Percentiles rank a stretch among this genome's conserved stretches.
These are phyloP conservation scores for Thalassoma bifasciatum DNA, from an alignment of 2,113 vertebrate species.

Conservation along the genomic window DNA sequence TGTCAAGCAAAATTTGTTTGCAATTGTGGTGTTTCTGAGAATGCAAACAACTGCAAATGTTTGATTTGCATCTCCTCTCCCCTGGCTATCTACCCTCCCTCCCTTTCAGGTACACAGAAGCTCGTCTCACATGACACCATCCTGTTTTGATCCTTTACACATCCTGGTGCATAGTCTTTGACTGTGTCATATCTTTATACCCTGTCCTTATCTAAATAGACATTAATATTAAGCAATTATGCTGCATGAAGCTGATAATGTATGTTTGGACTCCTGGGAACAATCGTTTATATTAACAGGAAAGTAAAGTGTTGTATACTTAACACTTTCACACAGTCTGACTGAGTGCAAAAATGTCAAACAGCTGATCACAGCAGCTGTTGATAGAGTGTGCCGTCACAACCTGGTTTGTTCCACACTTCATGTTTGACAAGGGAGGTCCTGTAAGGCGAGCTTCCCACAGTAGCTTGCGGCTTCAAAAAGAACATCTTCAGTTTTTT, in stretches of 20 bases:
- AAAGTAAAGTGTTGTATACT: not conserved
- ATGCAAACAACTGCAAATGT: conserved; percentile 77
- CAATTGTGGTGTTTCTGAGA: conserved; percentile 51
- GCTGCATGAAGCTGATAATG: not conserved
- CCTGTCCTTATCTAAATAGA: conserved; percentile 12
- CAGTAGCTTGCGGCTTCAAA: conserved; percentile 2
- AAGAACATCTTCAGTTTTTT: conserved; percentile 5
- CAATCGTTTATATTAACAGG: not conserved
- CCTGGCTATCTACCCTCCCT: conserved; percentile 33
- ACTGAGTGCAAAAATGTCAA: not conserved
- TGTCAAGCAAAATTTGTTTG: conserved; percentile 32
- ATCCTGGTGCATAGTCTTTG: conserved; percentile 66
- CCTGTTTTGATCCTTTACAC: conserved; percentile 56
- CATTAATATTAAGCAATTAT: not conserved
- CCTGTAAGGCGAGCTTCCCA: conserved; percentile 20
- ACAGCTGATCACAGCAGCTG: conserved; percentile 42
- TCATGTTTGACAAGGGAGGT: conserved; percentile 80
- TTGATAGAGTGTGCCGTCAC: conserved; percentile 42
- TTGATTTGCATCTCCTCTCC: conserved; percentile 81
- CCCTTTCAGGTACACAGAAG: conserved; percentile 40
- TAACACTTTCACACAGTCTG: conserved; percentile 8
- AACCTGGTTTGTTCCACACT: conserved; percentile 44
- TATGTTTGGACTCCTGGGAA: not conserved
- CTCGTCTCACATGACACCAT: conserved; percentile 75
- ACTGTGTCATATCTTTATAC: not conserved